Percentiles rank a stretch among this genome's conserved stretches.
Conservation (phyloP, 2,113 vertebrate genomes). For the Psephotus haematonotus region DNA sequence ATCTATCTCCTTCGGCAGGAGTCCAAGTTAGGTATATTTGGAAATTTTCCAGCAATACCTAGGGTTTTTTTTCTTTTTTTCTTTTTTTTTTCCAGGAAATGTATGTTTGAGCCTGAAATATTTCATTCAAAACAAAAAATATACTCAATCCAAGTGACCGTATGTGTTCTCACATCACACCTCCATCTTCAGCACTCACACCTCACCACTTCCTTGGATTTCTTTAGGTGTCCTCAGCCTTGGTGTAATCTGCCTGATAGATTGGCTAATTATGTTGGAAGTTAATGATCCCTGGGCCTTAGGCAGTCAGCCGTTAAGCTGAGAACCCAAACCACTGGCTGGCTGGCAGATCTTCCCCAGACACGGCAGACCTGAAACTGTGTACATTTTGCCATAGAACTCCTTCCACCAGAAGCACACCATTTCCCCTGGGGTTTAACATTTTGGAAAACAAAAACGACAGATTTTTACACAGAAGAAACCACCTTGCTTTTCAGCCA, state of each 20-base stretch:
- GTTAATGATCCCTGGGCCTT: background rate
- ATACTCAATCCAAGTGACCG: background rate
- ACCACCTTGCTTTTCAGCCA: background rate
- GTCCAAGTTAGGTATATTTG: background rate
- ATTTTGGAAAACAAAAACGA: background rate
- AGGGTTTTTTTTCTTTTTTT: background rate
- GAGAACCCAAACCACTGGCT: background rate
- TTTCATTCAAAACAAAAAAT: background rate
- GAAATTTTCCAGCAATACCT: slow-evolving; percentile 18
- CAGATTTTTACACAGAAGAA: background rate
- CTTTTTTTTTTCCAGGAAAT: background rate
- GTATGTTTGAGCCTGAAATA: background rate
- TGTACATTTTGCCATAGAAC: background rate
- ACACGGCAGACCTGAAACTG: background rate
- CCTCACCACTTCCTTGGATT: background rate
- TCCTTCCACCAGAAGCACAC: background rate
- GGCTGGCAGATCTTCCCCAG: background rate
- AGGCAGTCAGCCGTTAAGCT: slow-evolving; percentile 6
- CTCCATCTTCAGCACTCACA: background rate
- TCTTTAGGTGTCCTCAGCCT: background rate
- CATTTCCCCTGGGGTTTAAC: background rate
- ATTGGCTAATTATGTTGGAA: slow-evolving; percentile 27
- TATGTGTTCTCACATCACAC: background rate
- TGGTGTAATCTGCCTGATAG: background rate
- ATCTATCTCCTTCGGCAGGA: background rate